phyloP scores from a whole-genome alignment of 2,797 vertebrate genomes.

The Orestias chungarensis region DNA sequence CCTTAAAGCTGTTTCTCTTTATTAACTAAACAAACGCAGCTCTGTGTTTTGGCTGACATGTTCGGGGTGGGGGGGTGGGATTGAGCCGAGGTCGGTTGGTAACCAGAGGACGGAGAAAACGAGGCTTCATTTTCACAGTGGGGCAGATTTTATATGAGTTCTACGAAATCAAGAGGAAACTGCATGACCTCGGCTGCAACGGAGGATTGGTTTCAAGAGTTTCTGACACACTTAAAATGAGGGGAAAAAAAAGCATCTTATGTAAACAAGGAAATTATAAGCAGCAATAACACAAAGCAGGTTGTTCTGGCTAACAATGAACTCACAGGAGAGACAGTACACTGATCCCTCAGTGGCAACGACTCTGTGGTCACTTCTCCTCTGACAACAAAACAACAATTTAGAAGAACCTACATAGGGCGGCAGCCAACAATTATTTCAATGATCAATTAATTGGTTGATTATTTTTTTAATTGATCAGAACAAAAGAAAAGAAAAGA shows the following conservation, averaged over 20 bases:
- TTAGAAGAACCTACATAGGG: too few species aligned
- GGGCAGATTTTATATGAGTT: not conserved
- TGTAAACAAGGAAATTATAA: slow-evolving; percentile 8
- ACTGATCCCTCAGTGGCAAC: not conserved
- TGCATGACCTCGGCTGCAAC: slow-evolving; percentile 22
- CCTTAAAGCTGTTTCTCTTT: slow-evolving; percentile 65
- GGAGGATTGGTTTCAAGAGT: slow-evolving; percentile 8
- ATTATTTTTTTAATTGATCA: too few species aligned
- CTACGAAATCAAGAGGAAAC: slow-evolving; percentile 10
- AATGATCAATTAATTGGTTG: too few species aligned
- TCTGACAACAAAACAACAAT: too few species aligned
- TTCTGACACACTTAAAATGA: slow-evolving; percentile 14
- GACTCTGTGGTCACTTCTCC: not conserved
- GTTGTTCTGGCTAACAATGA: not conserved
- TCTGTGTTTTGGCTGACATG: slow-evolving; percentile 60
- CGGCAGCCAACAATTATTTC: too few species aligned
- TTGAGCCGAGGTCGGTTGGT: slow-evolving; percentile 62
- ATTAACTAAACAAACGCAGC: slow-evolving; percentile 76
- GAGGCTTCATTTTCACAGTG: slow-evolving; percentile 20
- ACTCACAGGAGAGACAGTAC: not conserved
- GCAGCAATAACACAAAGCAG: not conserved
- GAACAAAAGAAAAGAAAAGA: too few species aligned
- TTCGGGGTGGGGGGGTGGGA: slow-evolving; percentile 49
- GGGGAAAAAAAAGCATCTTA: slow-evolving; percentile 16
- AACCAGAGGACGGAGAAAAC: slow-evolving; percentile 41